These are phyloP conservation scores for Uromys caudimaculatus DNA, from an alignment of 2,797 vertebrate genomes.

Conservation along the genomic window DNA sequence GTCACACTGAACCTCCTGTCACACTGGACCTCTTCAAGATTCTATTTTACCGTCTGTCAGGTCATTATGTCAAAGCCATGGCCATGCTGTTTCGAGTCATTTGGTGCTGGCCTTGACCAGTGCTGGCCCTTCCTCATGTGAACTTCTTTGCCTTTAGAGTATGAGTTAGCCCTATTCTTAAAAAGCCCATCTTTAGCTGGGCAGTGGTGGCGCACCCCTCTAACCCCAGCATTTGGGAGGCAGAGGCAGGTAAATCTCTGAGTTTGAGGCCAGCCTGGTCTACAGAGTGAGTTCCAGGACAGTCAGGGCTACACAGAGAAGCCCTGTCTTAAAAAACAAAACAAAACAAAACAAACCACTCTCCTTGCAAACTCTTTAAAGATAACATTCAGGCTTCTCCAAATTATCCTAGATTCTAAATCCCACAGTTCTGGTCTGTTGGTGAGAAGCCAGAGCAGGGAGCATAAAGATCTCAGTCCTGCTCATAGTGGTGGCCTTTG, in stretches of 20 bases:
- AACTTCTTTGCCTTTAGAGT: background rate
- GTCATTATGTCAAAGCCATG: background rate
- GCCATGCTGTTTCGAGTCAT: background rate
- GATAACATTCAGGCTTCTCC: background rate
- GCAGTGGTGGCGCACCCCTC: background rate
- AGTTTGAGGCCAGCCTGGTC: background rate
- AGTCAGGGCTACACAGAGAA: background rate
- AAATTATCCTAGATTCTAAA: conserved; percentile 15
- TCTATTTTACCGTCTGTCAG: background rate
- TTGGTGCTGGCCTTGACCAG: background rate
- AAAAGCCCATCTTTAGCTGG: background rate
- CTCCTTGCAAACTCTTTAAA: background rate
- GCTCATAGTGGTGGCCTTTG: background rate
- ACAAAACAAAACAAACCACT: background rate
- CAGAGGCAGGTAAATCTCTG: background rate
- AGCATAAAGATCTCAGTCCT: background rate
- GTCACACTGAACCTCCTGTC: background rate
- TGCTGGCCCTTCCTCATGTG: conserved; percentile 32
- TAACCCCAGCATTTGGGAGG: background rate
- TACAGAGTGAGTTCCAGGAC: background rate
- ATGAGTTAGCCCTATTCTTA: conserved; percentile 17
- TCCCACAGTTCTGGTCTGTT: background rate
- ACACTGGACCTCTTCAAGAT: background rate
- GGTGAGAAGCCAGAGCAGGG: background rate
- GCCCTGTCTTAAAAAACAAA: background rate